phyloP scores from a whole-genome alignment of 2,113 vertebrate species.

The Misgurnus anguillicaudatus region DNA sequence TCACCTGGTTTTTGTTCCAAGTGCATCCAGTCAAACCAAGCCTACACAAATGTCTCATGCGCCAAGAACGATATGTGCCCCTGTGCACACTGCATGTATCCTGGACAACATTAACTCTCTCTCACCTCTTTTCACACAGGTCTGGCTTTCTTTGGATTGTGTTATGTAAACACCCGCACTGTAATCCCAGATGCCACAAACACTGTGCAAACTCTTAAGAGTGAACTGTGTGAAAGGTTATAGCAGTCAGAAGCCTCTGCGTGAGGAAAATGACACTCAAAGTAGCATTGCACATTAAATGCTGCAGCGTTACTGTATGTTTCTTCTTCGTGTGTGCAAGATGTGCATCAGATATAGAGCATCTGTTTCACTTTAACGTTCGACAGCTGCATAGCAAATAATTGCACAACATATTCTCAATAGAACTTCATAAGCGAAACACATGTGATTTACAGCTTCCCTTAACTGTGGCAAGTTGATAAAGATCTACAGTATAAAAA shows the following conservation, averaged over 20 bases:
- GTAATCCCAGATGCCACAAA: slow-evolving; percentile 35
- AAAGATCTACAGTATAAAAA: background rate
- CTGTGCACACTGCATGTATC: slow-evolving; percentile 14
- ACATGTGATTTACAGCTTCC: background rate
- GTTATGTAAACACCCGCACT: slow-evolving; percentile 40
- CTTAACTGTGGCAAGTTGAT: background rate
- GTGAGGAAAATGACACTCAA: background rate
- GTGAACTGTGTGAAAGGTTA: slow-evolving; percentile 20
- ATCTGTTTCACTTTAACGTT: background rate
- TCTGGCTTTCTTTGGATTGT: slow-evolving; percentile 32
- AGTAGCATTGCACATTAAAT: background rate
- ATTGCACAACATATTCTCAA: background rate
- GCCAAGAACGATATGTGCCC: slow-evolving; percentile 33
- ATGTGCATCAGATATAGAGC: background rate
- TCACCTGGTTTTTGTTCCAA: slow-evolving; percentile 33
- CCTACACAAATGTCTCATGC: slow-evolving; percentile 19
- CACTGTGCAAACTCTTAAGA: background rate
- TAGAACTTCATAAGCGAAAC: background rate
- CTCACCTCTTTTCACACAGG: slow-evolving; percentile 16
- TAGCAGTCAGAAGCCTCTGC: background rate
- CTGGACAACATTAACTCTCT: slow-evolving; percentile 7
- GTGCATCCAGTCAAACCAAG: background rate
- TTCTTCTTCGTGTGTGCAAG: background rate
- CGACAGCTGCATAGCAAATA: background rate
- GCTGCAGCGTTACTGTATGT: background rate